phyloP scores from a whole-genome alignment of 2,797 vertebrate species.

The Notoglanidium macrostoma region DNA sequence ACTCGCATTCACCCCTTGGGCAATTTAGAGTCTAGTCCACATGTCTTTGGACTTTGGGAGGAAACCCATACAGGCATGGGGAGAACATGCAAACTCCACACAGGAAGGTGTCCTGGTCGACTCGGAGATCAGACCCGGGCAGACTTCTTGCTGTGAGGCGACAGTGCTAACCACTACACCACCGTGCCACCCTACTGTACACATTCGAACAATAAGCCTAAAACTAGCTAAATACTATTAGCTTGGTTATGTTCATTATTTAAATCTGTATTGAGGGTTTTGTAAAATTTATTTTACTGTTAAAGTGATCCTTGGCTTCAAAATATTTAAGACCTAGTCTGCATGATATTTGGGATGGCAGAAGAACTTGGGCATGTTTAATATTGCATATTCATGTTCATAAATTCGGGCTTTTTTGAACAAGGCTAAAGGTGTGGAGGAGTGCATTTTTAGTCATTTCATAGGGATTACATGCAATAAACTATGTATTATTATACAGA shows the following conservation, averaged over 20 bases:
- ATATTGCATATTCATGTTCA: slow-evolving; percentile 5
- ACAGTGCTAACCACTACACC: too few relatives aligned
- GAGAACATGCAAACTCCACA: too few relatives aligned
- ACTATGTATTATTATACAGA: neutral
- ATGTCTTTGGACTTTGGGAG: too few relatives aligned
- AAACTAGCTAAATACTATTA: neutral
- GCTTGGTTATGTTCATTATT: neutral
- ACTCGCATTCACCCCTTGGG: too few relatives aligned
- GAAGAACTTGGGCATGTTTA: neutral
- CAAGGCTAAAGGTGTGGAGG: neutral
- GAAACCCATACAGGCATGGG: too few relatives aligned
- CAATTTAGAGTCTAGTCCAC: too few relatives aligned
- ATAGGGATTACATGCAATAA: neutral
- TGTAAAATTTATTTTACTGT: neutral
- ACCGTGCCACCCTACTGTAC: neutral
- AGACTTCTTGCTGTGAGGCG: too few relatives aligned
- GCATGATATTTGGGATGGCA: neutral
- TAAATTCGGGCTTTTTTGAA: neutral
- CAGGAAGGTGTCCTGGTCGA: too few relatives aligned
- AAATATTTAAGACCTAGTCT: neutral
- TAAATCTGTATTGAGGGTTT: neutral
- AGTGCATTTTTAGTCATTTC: neutral
- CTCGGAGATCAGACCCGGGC: too few relatives aligned
- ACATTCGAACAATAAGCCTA: neutral
- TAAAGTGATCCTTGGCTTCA: neutral